A percentile compares a stretch with the other conserved stretches of the same genome.
phyloP scores from a whole-genome alignment of 2,888 invertebrate genomes.

The Drosophila kokeensis region DNA sequence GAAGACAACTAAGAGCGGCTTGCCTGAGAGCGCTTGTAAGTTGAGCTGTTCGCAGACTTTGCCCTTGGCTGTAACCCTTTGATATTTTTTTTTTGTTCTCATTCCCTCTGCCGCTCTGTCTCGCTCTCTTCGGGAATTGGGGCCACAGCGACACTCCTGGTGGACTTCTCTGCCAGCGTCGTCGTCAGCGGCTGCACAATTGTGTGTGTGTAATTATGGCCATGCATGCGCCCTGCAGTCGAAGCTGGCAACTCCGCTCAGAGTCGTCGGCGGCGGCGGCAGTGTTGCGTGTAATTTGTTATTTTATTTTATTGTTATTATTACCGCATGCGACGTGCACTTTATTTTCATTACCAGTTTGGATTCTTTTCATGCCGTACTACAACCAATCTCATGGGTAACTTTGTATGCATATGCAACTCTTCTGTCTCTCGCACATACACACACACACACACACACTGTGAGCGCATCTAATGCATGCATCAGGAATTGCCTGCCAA shows the following conservation, averaged over 20 bases:
- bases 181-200: conserved; percentile 52
- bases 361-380: conserved; percentile 74
- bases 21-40: conserved; percentile 38
- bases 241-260: conserved; percentile 9
- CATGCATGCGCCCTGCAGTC: conserved; percentile 42
- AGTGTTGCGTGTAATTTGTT: conserved; percentile 84
- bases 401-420: conserved; percentile 49
- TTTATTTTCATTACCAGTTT: conserved; percentile 81
- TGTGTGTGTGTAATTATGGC: conserved; percentile 74
- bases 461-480: conserved; percentile 67
- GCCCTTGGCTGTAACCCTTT: conserved; percentile 72
- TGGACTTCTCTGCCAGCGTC: conserved; percentile 7
- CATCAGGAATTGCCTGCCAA: conserved; percentile 51
- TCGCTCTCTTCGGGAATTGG: conserved; percentile 55
- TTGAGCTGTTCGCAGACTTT: conserved; percentile 32
- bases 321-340: conserved; percentile 82
- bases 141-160: conserved; percentile 58
- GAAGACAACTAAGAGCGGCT: conserved; percentile 28
- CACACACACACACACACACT: background rate
- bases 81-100: conserved; percentile 22
- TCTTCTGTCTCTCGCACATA: conserved; percentile 2
- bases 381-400: conserved; percentile 47
- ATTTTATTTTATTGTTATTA: conserved; percentile 84
- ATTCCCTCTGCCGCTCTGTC: conserved; percentile 26
- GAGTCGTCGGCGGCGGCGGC: conserved; percentile 55